Conservation (phyloP, 2,113 vertebrate genomes). For the Leuciscus idus region DNA sequence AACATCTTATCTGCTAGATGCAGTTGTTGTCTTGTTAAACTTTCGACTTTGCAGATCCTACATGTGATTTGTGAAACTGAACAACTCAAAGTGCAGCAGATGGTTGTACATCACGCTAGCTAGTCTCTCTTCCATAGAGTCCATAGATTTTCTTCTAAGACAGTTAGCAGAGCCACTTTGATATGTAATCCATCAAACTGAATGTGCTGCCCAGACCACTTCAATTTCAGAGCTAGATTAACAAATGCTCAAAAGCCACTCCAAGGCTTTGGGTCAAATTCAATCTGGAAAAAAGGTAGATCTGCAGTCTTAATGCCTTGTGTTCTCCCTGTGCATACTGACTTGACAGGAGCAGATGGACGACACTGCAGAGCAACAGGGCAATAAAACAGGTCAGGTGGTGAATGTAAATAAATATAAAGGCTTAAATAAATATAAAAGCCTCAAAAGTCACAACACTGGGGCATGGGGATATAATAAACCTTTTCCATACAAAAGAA, state of each 20-base stretch:
- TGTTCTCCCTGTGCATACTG: not conserved
- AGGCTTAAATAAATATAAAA: not conserved
- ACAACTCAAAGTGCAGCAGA: not conserved
- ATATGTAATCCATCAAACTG: constrained; percentile 23
- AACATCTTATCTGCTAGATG: not conserved
- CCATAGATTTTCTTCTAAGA: constrained; percentile 13
- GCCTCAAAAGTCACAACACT: not conserved
- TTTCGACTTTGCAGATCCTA: constrained; percentile 6
- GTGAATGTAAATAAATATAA: not conserved
- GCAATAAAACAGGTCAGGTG: constrained; percentile 7
- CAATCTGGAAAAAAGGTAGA: constrained; percentile 28
- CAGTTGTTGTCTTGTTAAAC: not conserved
- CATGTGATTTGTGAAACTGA: constrained; percentile 5
- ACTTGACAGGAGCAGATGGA: constrained; percentile 10
- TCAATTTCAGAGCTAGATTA: constrained; percentile 43
- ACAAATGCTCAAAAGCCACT: constrained; percentile 22
- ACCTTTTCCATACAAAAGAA: not conserved
- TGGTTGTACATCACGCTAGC: constrained; percentile 3
- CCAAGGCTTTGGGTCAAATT: constrained; percentile 28
- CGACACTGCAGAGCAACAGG: not conserved
- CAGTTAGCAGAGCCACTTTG: not conserved
- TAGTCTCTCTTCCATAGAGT: not conserved
- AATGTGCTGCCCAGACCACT: constrained; percentile 21
- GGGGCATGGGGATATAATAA: not conserved
- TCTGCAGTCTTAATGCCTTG: constrained; percentile 28